A percentile compares a stretch with the other conserved stretches of the same genome.
These are phyloP conservation scores for Coreoperca whiteheadi DNA, from an alignment of 2,113 vertebrate species.

Conservation along the genomic window DNA sequence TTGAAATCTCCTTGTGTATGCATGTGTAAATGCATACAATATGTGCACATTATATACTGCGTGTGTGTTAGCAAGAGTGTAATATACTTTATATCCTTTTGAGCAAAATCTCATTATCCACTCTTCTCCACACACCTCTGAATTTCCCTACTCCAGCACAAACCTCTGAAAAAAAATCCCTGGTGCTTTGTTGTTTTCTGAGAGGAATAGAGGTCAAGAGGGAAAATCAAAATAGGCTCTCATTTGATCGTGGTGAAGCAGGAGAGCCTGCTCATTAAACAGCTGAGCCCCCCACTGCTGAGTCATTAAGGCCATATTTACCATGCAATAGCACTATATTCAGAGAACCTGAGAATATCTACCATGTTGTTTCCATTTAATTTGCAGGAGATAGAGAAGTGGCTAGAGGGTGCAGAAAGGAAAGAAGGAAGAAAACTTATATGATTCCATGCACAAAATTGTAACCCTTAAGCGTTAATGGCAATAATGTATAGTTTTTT, in stretches of 20 bases:
- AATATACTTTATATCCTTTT: conserved; percentile 5
- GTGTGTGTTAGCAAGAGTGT: background rate
- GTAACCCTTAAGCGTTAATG: background rate
- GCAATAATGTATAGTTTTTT: background rate
- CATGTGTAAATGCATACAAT: background rate
- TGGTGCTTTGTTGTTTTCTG: conserved; percentile 63
- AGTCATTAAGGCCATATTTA: conserved; percentile 77
- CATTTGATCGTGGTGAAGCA: conserved; percentile 71
- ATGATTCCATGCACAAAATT: background rate
- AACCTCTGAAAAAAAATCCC: conserved; percentile 57
- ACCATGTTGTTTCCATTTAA: conserved; percentile 38
- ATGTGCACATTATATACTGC: background rate
- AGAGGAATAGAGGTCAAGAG: conserved; percentile 78
- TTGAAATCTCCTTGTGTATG: background rate
- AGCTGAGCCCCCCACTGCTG: conserved; percentile 62
- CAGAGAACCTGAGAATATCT: conserved; percentile 35
- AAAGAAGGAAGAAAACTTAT: background rate
- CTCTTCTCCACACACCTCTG: conserved; percentile 17
- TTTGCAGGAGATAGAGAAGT: conserved; percentile 42
- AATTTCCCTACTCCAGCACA: conserved; percentile 34
- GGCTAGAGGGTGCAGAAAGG: conserved; percentile 11
- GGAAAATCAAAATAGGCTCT: conserved; percentile 75
- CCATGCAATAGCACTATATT: conserved; percentile 40
- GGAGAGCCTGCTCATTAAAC: conserved; percentile 70
- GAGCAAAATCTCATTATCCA: conserved; percentile 43